These are phyloP conservation scores for Neostethus bicornis DNA, from an alignment of 2,797 vertebrate genomes.

Conservation along the genomic window DNA sequence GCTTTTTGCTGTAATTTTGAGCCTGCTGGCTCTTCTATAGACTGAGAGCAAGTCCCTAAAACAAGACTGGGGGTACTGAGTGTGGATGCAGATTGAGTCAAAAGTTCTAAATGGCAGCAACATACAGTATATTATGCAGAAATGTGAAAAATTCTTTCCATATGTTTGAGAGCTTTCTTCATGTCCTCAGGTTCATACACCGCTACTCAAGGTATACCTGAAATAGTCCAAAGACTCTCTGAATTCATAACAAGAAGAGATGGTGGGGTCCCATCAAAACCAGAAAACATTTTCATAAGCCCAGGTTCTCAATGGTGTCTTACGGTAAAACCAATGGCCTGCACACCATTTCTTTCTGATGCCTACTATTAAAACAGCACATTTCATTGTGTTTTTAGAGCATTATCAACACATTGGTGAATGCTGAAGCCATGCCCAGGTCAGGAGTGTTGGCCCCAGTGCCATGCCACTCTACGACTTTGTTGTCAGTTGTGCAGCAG, in stretches of 20 bases:
- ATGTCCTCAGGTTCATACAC: conserved; percentile 70
- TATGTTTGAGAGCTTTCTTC: not conserved
- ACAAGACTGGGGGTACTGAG: no score
- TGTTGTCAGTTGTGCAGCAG: conserved; percentile 14
- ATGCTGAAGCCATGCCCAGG: conserved; percentile 32
- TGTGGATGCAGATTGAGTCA: no score
- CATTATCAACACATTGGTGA: conserved; percentile 67
- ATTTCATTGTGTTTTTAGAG: conserved; percentile 50
- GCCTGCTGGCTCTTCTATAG: no score
- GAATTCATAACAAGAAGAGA: conserved; percentile 76
- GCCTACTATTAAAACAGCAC: not conserved
- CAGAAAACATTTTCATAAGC: conserved; percentile 72
- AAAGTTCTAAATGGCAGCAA: no score
- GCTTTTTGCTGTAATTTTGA: not conserved
- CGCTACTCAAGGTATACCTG: conserved; percentile 35
- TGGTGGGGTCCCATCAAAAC: conserved; percentile 60
- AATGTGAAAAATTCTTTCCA: no score
- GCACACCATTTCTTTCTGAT: not conserved
- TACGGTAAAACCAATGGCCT: conserved; percentile 49
- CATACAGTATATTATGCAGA: no score
- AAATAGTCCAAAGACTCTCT: conserved; percentile 51
- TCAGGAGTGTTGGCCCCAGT: conserved; percentile 73
- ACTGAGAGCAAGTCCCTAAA: no score
- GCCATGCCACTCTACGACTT: conserved; percentile 45
- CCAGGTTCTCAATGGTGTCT: conserved; percentile 70